phyloP scores from a whole-genome alignment of 2,113 vertebrate species.

The Halichoeres trimaculatus region DNA sequence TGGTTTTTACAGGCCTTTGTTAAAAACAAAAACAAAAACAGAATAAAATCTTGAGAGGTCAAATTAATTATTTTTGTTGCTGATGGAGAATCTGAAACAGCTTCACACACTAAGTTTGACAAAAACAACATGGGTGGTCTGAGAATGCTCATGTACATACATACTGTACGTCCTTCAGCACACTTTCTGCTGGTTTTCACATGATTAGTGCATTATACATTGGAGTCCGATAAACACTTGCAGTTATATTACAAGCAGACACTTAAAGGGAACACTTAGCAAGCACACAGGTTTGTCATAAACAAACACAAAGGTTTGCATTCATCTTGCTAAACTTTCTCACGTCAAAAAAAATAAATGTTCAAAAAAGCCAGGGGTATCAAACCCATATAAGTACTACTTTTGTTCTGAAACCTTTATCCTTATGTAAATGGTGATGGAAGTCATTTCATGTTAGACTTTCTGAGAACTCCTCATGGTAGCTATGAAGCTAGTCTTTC shows the following conservation, averaged over 20 bases:
- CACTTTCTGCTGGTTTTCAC: constrained; percentile 58
- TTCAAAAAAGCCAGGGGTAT: constrained; percentile 78
- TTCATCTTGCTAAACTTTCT: constrained; percentile 70
- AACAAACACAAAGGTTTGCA: constrained; percentile 61
- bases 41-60: constrained; percentile 70
- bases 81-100: constrained; percentile 70
- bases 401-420: constrained; percentile 57
- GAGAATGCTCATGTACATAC: constrained; percentile 41
- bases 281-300: constrained; percentile 80
- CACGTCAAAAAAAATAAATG: constrained; percentile 70
- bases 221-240: constrained; percentile 74
- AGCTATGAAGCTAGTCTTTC: constrained; percentile 83
- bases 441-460: constrained; percentile 58
- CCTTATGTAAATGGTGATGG: constrained; percentile 46
- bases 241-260: constrained; percentile 84
- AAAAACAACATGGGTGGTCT: constrained; percentile 30
- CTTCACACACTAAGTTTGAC: constrained; percentile 49
- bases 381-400: constrained; percentile 75
- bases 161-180: constrained; percentile 32
- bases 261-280: constrained; percentile 70
- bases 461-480: constrained; percentile 44
- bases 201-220: constrained; percentile 76
- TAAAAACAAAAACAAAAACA: too few species aligned
- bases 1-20: constrained; percentile 82
- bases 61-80: constrained; percentile 34